Evolutionary conservation across 2,888 invertebrate genomes (phyloP).

Genomic region (Ectobius pallidus): DNA sequence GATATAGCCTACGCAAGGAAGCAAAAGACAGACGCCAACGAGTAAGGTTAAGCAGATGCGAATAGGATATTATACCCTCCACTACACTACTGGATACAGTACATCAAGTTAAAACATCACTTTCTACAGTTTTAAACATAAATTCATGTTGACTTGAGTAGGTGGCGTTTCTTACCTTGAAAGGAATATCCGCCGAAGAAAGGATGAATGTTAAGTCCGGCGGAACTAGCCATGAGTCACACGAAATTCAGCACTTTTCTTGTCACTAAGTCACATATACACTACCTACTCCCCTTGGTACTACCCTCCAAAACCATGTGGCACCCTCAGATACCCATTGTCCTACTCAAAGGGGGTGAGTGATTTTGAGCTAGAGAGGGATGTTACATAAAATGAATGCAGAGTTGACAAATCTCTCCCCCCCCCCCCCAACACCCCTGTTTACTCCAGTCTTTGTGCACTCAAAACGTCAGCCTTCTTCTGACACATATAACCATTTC

Average conservation of each 20-base stretch:
- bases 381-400: slow-evolving; percentile 12
- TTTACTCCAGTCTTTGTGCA: too few relatives aligned
- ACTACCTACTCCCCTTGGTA: slow-evolving; percentile 1
- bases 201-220: slow-evolving; percentile 76
- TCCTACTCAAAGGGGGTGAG: slow-evolving; percentile 7
- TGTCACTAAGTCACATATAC: slow-evolving; percentile 7
- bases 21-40: too few relatives aligned
- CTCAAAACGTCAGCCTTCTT: too few relatives aligned
- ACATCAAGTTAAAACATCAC: too few relatives aligned
- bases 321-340: slow-evolving; percentile 14
- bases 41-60: too few relatives aligned
- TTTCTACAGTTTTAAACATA: too few relatives aligned
- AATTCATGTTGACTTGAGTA: too few relatives aligned
- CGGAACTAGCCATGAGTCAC: slow-evolving; percentile 52
- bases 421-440: too few relatives aligned
- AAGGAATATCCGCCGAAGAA: slow-evolving; percentile 91
- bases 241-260: background rate
- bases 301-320: slow-evolving; percentile 1
- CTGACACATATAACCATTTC: background rate
- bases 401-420: slow-evolving; percentile 1
- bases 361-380: background rate
- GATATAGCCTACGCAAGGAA: too few relatives aligned
- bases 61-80: too few relatives aligned
- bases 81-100: too few relatives aligned
- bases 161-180: slow-evolving; percentile 77